phyloP scores from a whole-genome alignment of 2,797 vertebrate genomes.

The Melanogrammus aeglefinus region DNA sequence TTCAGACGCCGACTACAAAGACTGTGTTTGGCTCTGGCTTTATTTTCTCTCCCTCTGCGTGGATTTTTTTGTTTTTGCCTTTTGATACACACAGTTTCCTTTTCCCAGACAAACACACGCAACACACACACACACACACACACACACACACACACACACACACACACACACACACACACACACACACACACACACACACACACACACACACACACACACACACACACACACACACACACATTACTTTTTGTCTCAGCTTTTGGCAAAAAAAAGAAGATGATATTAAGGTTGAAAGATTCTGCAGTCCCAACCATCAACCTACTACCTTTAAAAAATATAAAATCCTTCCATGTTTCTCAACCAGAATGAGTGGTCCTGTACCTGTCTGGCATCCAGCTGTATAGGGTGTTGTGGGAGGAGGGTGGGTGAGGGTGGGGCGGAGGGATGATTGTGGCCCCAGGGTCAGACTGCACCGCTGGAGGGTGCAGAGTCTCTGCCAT shows the following conservation, averaged over 20 bases:
- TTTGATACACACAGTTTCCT: not conserved
- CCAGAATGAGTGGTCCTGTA: not conserved
- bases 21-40: not conserved
- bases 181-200: no score
- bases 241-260: no score
- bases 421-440: not conserved
- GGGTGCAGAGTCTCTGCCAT: slow-evolving; percentile 11
- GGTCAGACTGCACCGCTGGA: slow-evolving; percentile 19
- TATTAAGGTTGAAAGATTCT: no score
- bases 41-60: not conserved
- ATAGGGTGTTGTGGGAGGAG: not conserved
- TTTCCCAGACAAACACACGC: not conserved
- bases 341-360: not conserved
- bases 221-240: not conserved
- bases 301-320: no score
- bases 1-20: slow-evolving; percentile 7
- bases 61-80: slow-evolving; percentile 10
- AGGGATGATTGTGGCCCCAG: not conserved
- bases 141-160: no score
- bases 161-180: no score
- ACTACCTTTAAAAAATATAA: not conserved
- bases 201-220: not conserved
- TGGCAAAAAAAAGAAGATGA: no score
- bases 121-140: no score
- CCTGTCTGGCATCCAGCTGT: not conserved